Evolutionary conservation across 2,113 vertebrate genomes (phyloP), one percentile per base, ranked within the genome.

Genomic region (Antechinus stuartii): DNA sequence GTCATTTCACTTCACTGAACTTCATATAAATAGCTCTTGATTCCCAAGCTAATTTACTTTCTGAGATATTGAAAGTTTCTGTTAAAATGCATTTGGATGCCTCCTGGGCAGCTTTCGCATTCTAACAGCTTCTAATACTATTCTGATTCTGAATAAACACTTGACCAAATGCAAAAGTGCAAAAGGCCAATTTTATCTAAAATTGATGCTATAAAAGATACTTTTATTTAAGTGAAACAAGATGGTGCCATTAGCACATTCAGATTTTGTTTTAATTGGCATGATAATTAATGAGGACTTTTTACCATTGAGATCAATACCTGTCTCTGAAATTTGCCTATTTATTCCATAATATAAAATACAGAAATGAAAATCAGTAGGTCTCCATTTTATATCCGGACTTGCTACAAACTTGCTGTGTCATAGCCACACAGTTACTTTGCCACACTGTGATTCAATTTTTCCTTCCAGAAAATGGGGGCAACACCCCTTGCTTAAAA

Each of bases 381-480:
- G 27, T 30, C 23, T 61, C 55, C 16, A 26, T 90, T 90, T 24
- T 7, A 68, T 55, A 55, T 91, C 91, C 22, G 25, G 54, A 89
- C 54, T 11, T 6, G 23, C 91, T 25, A 1, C 0, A 57, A 76
- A 47, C 14, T 54, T 52, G 95, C 90, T 54, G 50, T 19, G 57
- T 91, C 52, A 76, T 0, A 0, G 26, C 12, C 61, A 91, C 25
- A 49, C 27, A 50, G 22, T 90, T 50, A 26, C 30, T 93, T 93
- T 89, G 92, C 92, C 90, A 89, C 6, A 11, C 57, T 4, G 23
- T 90, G 96, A 95, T 27, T 95, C 96, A 92, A 93, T 23, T 47
- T 94, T 91, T 95, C 91, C 91, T 91, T 96, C 91, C 57, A 57
- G 55, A 46, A 90, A 47, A 27, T 0, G 91, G 49, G 55, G 49